Evolutionary conservation across 2,888 invertebrate genomes (phyloP), one percentile per base, ranked within the genome.

Genomic region (Drosophila borealis): DNA sequence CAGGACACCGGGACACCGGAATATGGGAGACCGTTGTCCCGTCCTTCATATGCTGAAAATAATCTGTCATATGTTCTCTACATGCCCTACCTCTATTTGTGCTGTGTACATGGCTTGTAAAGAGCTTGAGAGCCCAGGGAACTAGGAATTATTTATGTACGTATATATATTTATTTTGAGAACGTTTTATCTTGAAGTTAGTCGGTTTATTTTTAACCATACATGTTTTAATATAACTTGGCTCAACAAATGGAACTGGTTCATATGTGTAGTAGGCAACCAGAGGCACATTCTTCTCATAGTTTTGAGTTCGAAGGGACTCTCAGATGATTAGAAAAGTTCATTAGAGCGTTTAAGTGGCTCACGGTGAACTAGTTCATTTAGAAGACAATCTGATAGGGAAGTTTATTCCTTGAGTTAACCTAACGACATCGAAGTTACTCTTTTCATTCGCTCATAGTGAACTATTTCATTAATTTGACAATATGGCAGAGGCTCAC

Each of bases 41-140:
- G 37, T 21, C 29, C 29, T 34, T 51, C n/a, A 63, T 37, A 42
- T 62, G 63, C 63, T 44, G 10, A 42, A 49, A 63, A 65, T 45
- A 64, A 64, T 64, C 64, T 45, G 37, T 64, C 65, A 45, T 51
- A 64, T 51, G 64, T 44, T 65, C 33, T 50, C 33, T n/a, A 3
- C 9, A 65, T 51, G 11, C 44, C 29, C 64, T 51, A 6, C 64
- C 1, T 10, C 0, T n/a, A 13, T 13, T 33, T 14, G 3, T 8
- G 4, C 9, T 4, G 29, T 10, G 63, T 44, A 44, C 5, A 63
- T 50, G 36, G 19, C 13, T 29, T 62, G 25, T 14, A 19, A 1
- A 2, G 3, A n/a, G 9, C 54, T 6, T 17, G 29, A 4, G 13
- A 29, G 6, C 39, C 1, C 5, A 5, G 19, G 11, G 14, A 4